Evolutionary conservation across 2,888 invertebrate species (phyloP), one percentile per base, ranked within the genome.

Genomic region (Harpalus rufipes): DNA sequence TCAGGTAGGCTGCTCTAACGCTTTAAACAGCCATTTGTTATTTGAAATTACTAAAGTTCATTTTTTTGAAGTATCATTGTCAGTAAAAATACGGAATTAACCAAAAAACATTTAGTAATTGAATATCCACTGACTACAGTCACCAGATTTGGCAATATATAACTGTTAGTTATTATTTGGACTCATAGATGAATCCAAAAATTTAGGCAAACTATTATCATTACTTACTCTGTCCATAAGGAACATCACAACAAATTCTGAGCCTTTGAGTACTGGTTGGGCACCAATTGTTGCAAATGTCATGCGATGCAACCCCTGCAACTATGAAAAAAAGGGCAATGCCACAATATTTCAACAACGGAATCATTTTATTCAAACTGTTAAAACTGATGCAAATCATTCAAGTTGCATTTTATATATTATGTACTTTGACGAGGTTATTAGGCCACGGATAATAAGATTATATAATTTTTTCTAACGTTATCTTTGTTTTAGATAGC

Each of bases 261-360:
- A 8, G 8, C 56, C 78, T 32, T 5, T 32, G 32, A n/a, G 25
- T 14, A 58, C 5, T 18, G 0, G 16, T 25, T 12, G 21, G 78
- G 14, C 78, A 78, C 78, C 78, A 78, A 56, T 78, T 56, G 51
- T 14, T 18, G 58, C 78, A 78, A 12, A 18, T 12, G 21, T 25
- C 58, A 56, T 78, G 1, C 12, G 32, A 58, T 56, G 3, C n/a
- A 10, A 68, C 68, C 2, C 32, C 68, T n/a, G 16, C 0, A n/a
- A 39, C 32, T 32, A 14, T 1, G 6, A 39, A 0, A 32, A 68
- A n/a, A 0, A 68, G 16, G 41, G 41, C 2, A n/a, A 39, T 25
- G 8, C 10, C 21, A 63, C 25, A 68, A 32, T 25, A 65, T 68
- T 14, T 68, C 16, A 39, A n/a, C 8, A 68, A 6, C 1, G 41